Conservation (phyloP, 2,113 vertebrate species). For the Procavia capensis region DNA sequence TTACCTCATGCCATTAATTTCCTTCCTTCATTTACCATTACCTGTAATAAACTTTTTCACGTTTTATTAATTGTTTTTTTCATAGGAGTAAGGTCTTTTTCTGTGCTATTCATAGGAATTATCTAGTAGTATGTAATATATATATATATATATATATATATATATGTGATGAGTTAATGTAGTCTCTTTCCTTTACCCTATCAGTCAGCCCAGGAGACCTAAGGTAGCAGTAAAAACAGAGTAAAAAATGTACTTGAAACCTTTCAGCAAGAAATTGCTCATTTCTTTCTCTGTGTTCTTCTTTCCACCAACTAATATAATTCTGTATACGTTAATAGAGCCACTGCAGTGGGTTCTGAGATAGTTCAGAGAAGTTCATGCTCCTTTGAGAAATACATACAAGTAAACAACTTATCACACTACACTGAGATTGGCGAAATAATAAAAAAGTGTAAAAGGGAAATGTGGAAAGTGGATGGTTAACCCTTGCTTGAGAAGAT, state of each 20-base stretch:
- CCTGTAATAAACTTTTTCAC: background rate
- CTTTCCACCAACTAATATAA: slow-evolving; percentile 10
- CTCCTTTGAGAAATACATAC: slow-evolving; percentile 30
- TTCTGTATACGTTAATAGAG: slow-evolving; percentile 42
- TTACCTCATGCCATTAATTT: background rate
- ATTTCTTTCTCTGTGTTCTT: background rate
- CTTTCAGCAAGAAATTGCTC: slow-evolving; percentile 26
- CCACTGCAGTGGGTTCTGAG: background rate
- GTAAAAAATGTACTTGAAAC: slow-evolving; percentile 39
- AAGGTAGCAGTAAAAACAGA: background rate
- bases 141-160: too few species aligned
- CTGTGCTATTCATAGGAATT: background rate
- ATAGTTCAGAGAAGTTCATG: background rate
- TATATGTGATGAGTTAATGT: background rate
- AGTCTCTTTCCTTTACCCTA: slow-evolving; percentile 2
- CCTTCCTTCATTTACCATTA: background rate
- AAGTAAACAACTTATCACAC: background rate
- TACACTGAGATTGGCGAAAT: background rate
- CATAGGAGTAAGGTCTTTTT: background rate
- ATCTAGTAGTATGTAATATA: background rate
- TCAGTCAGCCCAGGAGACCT: background rate
- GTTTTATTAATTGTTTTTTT: background rate
- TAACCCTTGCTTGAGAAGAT: background rate
- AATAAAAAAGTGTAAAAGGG: background rate
- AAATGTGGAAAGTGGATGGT: background rate